Base-by-base conservation (phyloP, 2,113 vertebrate genomes). In the Pterophyllum scalare region DNA sequence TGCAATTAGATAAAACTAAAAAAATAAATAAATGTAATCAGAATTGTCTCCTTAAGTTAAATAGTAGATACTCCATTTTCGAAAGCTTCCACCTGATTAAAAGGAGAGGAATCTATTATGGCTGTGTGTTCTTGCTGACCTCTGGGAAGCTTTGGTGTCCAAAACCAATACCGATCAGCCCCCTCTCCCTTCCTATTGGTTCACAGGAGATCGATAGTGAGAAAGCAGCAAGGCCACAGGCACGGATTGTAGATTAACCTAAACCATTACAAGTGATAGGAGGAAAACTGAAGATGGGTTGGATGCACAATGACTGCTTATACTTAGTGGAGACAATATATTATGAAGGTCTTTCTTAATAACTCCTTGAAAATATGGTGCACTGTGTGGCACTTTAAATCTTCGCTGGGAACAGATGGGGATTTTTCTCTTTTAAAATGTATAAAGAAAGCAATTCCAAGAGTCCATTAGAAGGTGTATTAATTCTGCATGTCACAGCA, bases 121-220 rank as follows among this genome's bases (percentile, higher is more conserved):
- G 43, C 10, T 80, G 86, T 79, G 84, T 83, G 35, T 35, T 35
- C 81, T 87, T 33, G 31, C 85, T 93, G 91, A 94, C 88, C 89
- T 40, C 57, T 82, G 70, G 59, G 46, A 59, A 59, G 31, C 40
- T 79, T 43, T 70, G n/a, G 59, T 54, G 38, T 89, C 79, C 59
- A 89, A 85, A 89, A 78, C 87, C 92, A 88, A 91, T 88, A 91
- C 33, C 83, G 35, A 77, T 87, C 91, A 83, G 46, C 77, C 65
- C 17, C 0, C 15, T 58, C 17, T 67, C 17, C 35, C 15, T 82
- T 8, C 40, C 22, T 43, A 59, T 54, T 79, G 84, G 70, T 75
- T 88, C 31, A 38, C 38, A 58, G 49, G 56, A 72, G 58, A 87
- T 87, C 85, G 81, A 95, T 91, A 88, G 80, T 31, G 54, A 88